Evolutionary conservation across 2,113 vertebrate genomes (phyloP).

Genomic region (Pachypanchax playfairii): DNA sequence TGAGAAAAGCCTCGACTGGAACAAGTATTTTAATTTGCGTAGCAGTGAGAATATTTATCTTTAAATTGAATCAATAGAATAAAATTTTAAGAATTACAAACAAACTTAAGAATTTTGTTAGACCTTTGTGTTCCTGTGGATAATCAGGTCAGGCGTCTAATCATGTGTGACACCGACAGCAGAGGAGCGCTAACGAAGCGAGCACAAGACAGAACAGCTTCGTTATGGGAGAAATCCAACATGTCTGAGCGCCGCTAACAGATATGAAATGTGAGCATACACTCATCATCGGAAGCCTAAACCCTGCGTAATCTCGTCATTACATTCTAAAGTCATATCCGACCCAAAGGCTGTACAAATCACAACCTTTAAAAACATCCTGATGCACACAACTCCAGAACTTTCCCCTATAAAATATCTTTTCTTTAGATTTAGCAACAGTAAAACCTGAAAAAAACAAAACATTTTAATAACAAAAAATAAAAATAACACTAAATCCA

Average conservation of each 20-base stretch:
- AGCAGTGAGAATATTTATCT: background rate
- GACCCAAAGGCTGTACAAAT: slow-evolving; percentile 8
- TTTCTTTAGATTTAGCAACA: background rate
- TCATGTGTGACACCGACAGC: slow-evolving; percentile 49
- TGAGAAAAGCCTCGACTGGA: slow-evolving; percentile 30
- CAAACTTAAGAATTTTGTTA: too few relatives aligned
- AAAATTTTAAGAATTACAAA: too few relatives aligned
- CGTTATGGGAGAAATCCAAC: slow-evolving; percentile 10
- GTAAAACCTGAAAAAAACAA: too few relatives aligned
- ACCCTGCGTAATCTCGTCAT: slow-evolving; percentile 5
- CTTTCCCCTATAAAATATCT: too few relatives aligned
- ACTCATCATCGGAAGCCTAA: slow-evolving; percentile 24
- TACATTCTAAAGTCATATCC: slow-evolving; percentile 14
- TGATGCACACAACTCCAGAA: slow-evolving; percentile 3
- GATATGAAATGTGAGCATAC: slow-evolving; percentile 9
- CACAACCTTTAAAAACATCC: slow-evolving; percentile 10
- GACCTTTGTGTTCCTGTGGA: slow-evolving; percentile 35
- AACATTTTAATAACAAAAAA: too few relatives aligned
- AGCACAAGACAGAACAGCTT: background rate
- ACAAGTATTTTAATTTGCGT: slow-evolving; percentile 2
- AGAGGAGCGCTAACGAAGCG: slow-evolving; percentile 26
- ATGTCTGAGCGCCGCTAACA: slow-evolving; percentile 8
- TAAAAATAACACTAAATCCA: too few relatives aligned
- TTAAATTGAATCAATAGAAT: background rate
- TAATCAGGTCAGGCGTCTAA: slow-evolving; percentile 63